phyloP scores from a whole-genome alignment of 2,113 vertebrate species.

The Catagonus wagneri region DNA sequence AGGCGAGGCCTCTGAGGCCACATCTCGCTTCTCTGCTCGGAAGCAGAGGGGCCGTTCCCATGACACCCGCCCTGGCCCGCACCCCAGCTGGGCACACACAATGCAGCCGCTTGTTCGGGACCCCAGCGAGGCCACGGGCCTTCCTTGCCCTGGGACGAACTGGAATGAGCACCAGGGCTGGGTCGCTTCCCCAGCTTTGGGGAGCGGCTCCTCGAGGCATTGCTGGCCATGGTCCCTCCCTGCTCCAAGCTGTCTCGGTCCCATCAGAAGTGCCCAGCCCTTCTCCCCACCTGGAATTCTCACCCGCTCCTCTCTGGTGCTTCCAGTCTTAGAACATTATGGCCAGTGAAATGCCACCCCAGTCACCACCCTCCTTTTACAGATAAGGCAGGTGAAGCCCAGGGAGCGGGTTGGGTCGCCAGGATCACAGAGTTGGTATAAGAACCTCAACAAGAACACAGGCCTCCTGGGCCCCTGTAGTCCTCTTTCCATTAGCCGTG shows the following conservation, averaged over 20 bases:
- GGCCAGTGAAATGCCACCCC: background rate
- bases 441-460: background rate
- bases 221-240: background rate
- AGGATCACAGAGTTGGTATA: background rate
- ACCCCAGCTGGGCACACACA: conserved; percentile 67
- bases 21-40: conserved; percentile 37
- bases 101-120: conserved; percentile 67
- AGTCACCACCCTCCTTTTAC: background rate
- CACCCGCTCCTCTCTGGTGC: background rate
- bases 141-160: background rate
- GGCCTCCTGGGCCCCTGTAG: background rate
- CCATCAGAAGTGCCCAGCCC: background rate
- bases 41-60: conserved; percentile 68
- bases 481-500: background rate
- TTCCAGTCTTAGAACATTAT: background rate
- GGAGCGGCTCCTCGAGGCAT: background rate
- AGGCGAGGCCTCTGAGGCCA: conserved; percentile 23
- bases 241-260: accelerated
- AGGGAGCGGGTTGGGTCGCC: background rate
- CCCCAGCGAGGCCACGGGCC: background rate
- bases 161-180: background rate
- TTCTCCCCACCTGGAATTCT: background rate
- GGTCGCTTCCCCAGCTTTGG: background rate
- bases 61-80: conserved; percentile 56
- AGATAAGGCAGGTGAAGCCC: background rate